Evolutionary conservation across 23 tunicate genomes (phyloP), one percentile per base, ranked within the genome.

Genomic region (Oikopleura albicans): DNA sequence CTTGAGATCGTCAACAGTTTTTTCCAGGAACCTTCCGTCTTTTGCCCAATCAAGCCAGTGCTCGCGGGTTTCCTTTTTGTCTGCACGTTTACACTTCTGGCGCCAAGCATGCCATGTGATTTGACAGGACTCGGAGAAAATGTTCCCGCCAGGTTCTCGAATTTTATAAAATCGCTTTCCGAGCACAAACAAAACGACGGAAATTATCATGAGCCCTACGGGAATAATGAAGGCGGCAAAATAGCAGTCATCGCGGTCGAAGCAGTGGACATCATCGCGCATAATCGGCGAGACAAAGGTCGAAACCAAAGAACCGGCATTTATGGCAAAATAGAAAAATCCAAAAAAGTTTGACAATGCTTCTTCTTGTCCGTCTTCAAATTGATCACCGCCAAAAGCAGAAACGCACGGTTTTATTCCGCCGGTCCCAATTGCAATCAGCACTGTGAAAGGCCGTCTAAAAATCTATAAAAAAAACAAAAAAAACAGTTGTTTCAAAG

Each of bases 321-420:
- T 95, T 75, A 95, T 95, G 33, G 99, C 96, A 84, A 95, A 95
- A 63, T 95, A 95, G 66, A 95, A 95, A 40, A 95, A 86, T 22
- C 92, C 89, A 66, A 95, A 95, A 83, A 95, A 95, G 22, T 89
- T 87, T 16, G 79, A 71, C 28, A 71, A 37, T 22, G 79, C 27
- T 29, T 71, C 79, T 71, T 71, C 79, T 29, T 71, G 96, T 31
- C 86, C 99, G 8, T 83, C 88, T 34, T 86, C 87, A 85, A 95
- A 95, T 86, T 95, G 99, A 66, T 95, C 99, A 16, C 99, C 99
- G 35, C 99, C 99, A 41, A 95, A 95, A 16, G 99, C 91, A n/a
- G 96, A 91, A 4, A 95, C 99, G 40, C 99, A 95, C 4, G 99
- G 99, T 84, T 95, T 95, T 41, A 95, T 95, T 22, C 99, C 99